Evolutionary conservation across 2,888 invertebrate genomes (phyloP), one percentile per base, ranked within the genome.

Genomic region (Dugesia japonica): DNA sequence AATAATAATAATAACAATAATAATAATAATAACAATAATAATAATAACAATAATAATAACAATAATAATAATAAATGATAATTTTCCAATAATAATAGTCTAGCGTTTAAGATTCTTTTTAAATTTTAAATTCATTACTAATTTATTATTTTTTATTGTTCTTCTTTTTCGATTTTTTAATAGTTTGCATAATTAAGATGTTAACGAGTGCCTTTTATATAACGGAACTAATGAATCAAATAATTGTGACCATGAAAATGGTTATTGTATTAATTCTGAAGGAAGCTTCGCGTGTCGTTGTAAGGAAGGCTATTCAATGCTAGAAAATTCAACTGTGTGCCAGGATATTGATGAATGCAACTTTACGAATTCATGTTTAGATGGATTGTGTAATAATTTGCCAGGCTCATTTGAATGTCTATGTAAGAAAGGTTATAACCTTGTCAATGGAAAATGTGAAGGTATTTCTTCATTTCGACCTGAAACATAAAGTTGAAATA

Each of bases 271-370:
- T 74, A 76, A 76, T 27, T 23, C 74, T 17, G 28, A 26, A 17
- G 76, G 72, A n/a, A 26, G 26, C 23, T 76, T 71, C 74, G 28
- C n/a, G 74, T 76, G 76, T 28, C 17, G 20, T 20, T 76, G 76
- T 27, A 31, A 26, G 1, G 38, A 28, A 7, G 77, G 78, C 7
- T 77, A 71, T 72, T 20, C 9, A 26, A 74, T 77, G 17, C 71
- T 74, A 26, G 72, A 74, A 23, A 74, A 31, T 33, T 27, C 28
- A 4, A 33, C 26, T 38, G 26, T 17, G 4, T 76, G 76, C 75
- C 17, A 26, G 17, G 71, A 76, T 28, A 76, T 74, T 28, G 73
- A 76, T 33, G 76, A 76, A 71, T 76, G 76, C 28, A 9, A n/a
- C 27, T 74, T 9, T 27, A 0, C 1, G 13, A 76, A 74, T 23